A percentile compares a stretch with the other conserved stretches of the same genome.
phyloP scores from a whole-genome alignment of 1,140 invertebrate species.

The Diploscapter pachys region DNA sequence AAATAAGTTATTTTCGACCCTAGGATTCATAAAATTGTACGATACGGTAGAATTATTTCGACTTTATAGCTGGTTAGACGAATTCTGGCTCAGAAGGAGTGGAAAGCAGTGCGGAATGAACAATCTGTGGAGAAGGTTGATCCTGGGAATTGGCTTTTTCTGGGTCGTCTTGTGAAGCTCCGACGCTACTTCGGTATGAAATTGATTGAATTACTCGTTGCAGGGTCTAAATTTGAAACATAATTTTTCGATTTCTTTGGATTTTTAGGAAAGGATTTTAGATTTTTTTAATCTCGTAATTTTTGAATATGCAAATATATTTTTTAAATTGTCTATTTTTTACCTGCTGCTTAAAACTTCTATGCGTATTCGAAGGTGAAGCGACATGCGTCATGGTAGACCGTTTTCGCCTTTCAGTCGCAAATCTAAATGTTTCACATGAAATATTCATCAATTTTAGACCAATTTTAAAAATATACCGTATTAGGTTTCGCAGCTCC shows the following conservation, averaged over 20 bases:
- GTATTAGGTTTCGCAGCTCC: constrained; percentile 55
- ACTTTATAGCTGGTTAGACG: no score
- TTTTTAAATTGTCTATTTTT: constrained; percentile 1
- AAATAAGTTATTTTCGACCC: no score
- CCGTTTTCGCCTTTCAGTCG: constrained; percentile 32
- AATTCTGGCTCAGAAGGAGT: no score
- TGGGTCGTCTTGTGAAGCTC: no score
- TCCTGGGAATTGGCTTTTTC: no score
- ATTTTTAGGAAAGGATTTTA: not conserved
- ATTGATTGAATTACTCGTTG: constrained; percentile 33
- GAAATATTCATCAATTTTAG: constrained; percentile 1
- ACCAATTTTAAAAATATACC: constrained; percentile 32
- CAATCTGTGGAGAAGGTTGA: no score
- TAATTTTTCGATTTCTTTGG: constrained; percentile 3
- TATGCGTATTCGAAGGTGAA: constrained; percentile 21
- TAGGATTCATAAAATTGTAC: no score
- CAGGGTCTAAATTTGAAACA: constrained; percentile 18
- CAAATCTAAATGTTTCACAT: constrained; percentile 24
- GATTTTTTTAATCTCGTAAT: not conserved
- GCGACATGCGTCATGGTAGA: constrained; percentile 32
- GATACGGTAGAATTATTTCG: no score
- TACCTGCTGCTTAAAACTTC: constrained; percentile 33
- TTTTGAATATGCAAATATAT: not conserved
- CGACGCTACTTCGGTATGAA: constrained; percentile 32
- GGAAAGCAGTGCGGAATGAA: no score